phyloP scores from a whole-genome alignment of 2,888 invertebrate genomes.

The Synergus laeviventris region DNA sequence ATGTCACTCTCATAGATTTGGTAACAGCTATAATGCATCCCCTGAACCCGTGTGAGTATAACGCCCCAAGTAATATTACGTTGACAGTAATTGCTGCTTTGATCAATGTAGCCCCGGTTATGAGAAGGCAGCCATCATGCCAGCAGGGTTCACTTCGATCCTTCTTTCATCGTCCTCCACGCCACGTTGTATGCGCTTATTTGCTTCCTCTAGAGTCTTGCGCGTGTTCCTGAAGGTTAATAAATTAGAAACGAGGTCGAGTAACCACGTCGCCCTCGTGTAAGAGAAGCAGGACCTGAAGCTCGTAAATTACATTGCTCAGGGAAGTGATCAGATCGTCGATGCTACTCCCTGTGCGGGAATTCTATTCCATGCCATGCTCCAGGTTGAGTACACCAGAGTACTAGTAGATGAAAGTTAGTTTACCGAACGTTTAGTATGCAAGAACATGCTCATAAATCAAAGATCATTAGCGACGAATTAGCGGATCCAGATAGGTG shows the following conservation, averaged over 20 bases:
- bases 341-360: neutral
- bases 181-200: neutral
- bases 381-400: constrained; percentile 1
- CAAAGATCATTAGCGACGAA: constrained; percentile 36
- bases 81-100: constrained; percentile 74
- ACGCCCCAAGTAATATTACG: constrained; percentile 72
- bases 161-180: constrained; percentile 46
- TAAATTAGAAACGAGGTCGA: constrained; percentile 14
- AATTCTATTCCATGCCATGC: constrained; percentile 1
- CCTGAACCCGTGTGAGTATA: constrained; percentile 59
- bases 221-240: constrained; percentile 11
- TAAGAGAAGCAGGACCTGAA: neutral
- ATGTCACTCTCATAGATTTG: neutral
- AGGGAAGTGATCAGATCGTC: constrained; percentile 5
- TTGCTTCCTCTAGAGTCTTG: neutral
- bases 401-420: constrained; percentile 9
- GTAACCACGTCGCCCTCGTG: neutral
- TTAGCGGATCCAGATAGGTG: constrained; percentile 15
- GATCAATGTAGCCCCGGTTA: constrained; percentile 70
- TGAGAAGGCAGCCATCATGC: constrained; percentile 67
- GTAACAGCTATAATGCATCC: neutral
- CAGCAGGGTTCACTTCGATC: constrained; percentile 58
- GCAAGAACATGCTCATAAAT: constrained; percentile 12
- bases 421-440: constrained; percentile 22
- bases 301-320: constrained; percentile 5